Evolutionary conservation across 2,797 vertebrate species (phyloP).

Genomic region (Coracias cyanogaster): DNA sequence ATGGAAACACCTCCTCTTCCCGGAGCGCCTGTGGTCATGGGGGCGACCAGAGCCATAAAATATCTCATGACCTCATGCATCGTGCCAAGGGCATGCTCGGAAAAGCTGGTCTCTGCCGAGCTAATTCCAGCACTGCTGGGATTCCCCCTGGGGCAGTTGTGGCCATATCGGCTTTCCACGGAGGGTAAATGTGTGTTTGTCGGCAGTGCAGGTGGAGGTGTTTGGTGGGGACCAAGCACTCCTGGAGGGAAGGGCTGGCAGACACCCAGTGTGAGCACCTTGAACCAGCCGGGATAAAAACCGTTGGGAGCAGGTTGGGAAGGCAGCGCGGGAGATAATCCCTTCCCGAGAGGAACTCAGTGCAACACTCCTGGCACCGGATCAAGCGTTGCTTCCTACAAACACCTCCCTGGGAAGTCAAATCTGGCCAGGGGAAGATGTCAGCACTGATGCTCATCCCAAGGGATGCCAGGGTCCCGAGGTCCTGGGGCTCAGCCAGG

Average conservation of each 20-base stretch:
- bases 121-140: not conserved
- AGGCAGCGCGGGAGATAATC: not conserved
- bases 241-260: not conserved
- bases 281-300: not conserved
- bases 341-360: not conserved
- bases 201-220: fast-evolving
- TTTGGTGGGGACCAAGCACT: not conserved
- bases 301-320: not conserved
- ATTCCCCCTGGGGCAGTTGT: not conserved
- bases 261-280: not conserved
- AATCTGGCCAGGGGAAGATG: fast-evolving
- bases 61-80: not conserved
- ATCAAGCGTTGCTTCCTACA: fast-evolving
- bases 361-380: fast-evolving
- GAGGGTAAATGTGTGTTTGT: not conserved
- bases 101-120: not conserved
- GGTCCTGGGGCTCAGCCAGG: not conserved
- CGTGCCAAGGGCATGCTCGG: not conserved
- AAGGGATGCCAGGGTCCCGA: not conserved
- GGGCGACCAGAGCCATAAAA: not conserved
- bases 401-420: not conserved
- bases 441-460: not conserved
- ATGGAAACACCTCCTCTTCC: not conserved
- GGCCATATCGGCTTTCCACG: not conserved
- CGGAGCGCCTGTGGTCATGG: not conserved